These are phyloP conservation scores for Merops nubicus DNA, from an alignment of 2,113 vertebrate genomes.

Conservation along the genomic window DNA sequence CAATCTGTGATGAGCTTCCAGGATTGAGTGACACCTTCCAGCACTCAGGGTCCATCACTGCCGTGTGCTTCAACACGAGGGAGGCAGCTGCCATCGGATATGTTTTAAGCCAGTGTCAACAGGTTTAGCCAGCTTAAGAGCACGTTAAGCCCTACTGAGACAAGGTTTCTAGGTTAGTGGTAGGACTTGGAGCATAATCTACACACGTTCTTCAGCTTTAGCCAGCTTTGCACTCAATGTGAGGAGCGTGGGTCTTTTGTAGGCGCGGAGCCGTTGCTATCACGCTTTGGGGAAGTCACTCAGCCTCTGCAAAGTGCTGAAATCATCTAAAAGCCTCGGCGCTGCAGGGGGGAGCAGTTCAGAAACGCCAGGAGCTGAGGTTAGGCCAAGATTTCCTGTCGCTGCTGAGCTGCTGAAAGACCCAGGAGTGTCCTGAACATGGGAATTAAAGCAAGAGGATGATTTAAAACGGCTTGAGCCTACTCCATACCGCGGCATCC, in stretches of 20 bases:
- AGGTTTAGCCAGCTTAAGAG: slow-evolving; percentile 18
- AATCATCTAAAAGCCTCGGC: neutral
- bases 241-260: neutral
- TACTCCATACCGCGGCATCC: neutral
- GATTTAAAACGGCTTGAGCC: neutral
- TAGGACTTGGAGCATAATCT: neutral
- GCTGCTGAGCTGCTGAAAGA: neutral
- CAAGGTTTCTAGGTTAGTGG: neutral
- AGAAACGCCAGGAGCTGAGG: neutral
- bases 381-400: slow-evolving; percentile 1
- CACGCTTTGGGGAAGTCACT: neutral
- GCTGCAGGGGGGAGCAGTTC: neutral
- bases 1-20: neutral
- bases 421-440: neutral
- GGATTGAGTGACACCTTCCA: neutral
- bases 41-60: rapidly evolving
- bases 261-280: neutral
- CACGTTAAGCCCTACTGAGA: neutral
- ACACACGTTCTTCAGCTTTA: neutral
- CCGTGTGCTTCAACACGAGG: neutral
- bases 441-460: neutral
- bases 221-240: neutral
- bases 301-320: neutral
- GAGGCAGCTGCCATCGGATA: neutral
- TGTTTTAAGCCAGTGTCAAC: neutral